phyloP scores from a whole-genome alignment of 1,140 invertebrate genomes.

The Dendrolimus kikuchii region DNA sequence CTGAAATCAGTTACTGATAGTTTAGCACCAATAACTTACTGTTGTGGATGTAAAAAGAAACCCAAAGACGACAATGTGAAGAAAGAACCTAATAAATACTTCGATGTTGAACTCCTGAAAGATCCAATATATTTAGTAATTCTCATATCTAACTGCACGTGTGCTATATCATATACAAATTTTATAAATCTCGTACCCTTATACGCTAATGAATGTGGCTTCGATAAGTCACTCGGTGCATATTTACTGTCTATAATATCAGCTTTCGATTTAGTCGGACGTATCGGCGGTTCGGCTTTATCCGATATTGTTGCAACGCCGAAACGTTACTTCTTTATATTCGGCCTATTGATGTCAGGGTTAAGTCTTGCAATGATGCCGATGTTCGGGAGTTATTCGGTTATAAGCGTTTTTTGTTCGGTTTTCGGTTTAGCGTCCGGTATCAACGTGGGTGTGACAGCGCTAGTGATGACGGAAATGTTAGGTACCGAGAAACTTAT shows the following conservation, averaged over 20 bases:
- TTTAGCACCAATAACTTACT: slow-evolving; percentile 60
- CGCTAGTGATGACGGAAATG: slow-evolving; percentile 89
- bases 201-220: slow-evolving; percentile 80
- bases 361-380: slow-evolving; percentile 81
- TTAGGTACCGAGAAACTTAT: slow-evolving; percentile 86
- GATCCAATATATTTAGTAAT: slow-evolving; percentile 88
- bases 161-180: slow-evolving; percentile 89
- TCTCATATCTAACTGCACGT: slow-evolving; percentile 86
- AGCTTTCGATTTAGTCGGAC: slow-evolving; percentile 82
- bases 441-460: slow-evolving; percentile 89
- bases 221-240: slow-evolving; percentile 78
- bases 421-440: slow-evolving; percentile 87
- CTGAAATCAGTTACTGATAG: slow-evolving; percentile 78
- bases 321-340: slow-evolving; percentile 86
- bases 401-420: slow-evolving; percentile 79
- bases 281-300: slow-evolving; percentile 86
- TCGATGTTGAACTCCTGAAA: slow-evolving; percentile 82
- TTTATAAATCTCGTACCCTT: slow-evolving; percentile 86
- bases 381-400: slow-evolving; percentile 72
- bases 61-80: slow-evolving; percentile 56
- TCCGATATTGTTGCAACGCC: slow-evolving; percentile 82
- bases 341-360: slow-evolving; percentile 83
- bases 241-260: slow-evolving; percentile 85
- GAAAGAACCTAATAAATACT: slow-evolving; percentile 76
- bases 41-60: slow-evolving; percentile 52